Conservation (phyloP, 2,888 invertebrate genomes). For the Eilema sororculum region DNA sequence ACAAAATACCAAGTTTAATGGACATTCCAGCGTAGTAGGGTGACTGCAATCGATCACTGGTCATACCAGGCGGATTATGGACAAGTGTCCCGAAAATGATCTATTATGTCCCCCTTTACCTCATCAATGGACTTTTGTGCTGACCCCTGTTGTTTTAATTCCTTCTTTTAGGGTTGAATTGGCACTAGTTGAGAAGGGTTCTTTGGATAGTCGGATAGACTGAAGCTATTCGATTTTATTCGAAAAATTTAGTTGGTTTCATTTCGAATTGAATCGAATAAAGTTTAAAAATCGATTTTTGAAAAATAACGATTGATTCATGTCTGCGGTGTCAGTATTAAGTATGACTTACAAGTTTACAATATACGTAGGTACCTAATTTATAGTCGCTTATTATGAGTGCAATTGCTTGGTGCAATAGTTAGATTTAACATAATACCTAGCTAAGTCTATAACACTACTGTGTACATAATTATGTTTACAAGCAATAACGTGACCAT, state of each 20-base stretch:
- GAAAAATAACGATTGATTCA: no score
- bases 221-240: conserved; percentile 15
- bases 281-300: background rate
- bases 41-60: conserved; percentile 60
- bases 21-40: conserved; percentile 67
- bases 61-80: conserved; percentile 75
- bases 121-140: conserved; percentile 81
- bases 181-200: conserved; percentile 43
- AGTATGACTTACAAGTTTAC: no score
- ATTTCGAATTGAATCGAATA: background rate
- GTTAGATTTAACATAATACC: background rate
- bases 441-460: background rate
- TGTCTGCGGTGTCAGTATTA: background rate
- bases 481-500: no score
- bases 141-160: conserved; percentile 82
- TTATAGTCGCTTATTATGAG: background rate
- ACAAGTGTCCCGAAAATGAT: conserved; percentile 86
- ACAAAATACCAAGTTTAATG: conserved; percentile 59
- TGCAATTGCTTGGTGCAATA: background rate
- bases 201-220: conserved; percentile 9
- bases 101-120: conserved; percentile 85
- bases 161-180: conserved; percentile 80
- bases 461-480: background rate
- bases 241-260: background rate
- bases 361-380: no score